These are phyloP conservation scores for Phylloscopus collybita DNA, from an alignment of 2,797 vertebrate genomes.

Conservation along the genomic window DNA sequence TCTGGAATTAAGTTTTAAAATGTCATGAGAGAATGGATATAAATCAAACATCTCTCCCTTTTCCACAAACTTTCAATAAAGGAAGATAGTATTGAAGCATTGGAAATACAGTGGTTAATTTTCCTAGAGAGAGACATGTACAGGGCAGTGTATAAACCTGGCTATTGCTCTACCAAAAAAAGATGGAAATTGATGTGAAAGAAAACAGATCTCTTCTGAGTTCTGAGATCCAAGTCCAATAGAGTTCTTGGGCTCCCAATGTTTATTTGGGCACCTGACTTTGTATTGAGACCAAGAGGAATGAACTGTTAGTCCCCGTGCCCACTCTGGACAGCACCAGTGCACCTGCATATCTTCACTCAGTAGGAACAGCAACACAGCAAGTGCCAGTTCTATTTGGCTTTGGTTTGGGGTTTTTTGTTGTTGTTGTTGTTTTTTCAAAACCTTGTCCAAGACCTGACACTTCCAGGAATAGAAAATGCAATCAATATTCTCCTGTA, in stretches of 20 bases:
- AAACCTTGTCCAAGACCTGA: background rate
- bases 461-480: background rate
- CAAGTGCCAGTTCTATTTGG: background rate
- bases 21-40: background rate
- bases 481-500: background rate
- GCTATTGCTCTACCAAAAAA: background rate
- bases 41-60: background rate
- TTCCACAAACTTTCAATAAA: background rate
- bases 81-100: background rate
- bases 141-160: background rate
- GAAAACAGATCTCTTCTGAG: background rate
- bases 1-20: background rate
- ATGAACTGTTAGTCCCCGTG: rapidly evolving
- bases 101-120: background rate
- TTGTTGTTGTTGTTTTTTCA: background rate
- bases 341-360: background rate
- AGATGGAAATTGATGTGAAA: background rate
- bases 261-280: background rate
- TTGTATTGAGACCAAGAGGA: background rate
- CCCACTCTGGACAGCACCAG: background rate
- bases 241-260: background rate
- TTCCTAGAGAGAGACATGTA: background rate
- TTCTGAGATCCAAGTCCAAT: background rate
- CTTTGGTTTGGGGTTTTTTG: no score
- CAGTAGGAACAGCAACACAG: background rate